A percentile compares a stretch with the other conserved stretches of the same genome.
Evolutionary conservation across 2,113 vertebrate genomes (phyloP).

Genomic region (Setophaga kirtlandii): DNA sequence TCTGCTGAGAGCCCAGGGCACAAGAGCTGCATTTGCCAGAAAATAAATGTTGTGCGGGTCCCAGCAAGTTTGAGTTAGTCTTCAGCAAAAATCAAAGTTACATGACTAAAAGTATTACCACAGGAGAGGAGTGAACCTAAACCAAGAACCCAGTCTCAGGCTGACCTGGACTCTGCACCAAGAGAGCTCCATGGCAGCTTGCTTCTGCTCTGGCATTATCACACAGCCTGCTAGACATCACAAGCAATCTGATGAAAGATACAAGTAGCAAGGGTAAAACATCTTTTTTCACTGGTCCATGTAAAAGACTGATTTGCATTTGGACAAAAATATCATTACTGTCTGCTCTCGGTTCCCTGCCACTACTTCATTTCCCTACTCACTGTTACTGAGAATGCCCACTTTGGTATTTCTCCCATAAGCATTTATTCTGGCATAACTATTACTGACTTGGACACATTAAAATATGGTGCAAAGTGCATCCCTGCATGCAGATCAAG

Average conservation of each 20-base stretch:
- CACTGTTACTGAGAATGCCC: not conserved
- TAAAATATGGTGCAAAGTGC: not conserved
- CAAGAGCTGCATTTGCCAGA: not conserved
- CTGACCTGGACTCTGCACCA: not conserved
- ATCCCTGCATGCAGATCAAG: not conserved
- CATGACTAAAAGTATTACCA: not conserved
- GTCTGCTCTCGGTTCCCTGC: not conserved
- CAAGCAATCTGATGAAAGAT: not conserved
- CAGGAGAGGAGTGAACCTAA: not conserved
- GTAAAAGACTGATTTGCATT: not conserved
- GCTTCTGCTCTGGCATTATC: not conserved
- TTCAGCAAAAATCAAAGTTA: not conserved
- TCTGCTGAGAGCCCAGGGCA: not conserved
- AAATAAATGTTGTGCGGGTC: not conserved
- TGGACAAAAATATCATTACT: not conserved
- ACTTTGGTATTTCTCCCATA: not conserved
- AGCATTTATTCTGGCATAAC: not conserved
- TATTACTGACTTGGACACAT: not conserved
- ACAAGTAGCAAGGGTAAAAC: not conserved
- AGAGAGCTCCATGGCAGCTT: not conserved
- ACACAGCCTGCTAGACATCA: not conserved
- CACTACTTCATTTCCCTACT: not conserved
- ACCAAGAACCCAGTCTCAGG: not conserved
- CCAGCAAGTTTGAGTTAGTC: not conserved
- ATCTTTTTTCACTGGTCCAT: not conserved